Evolutionary conservation across 2,797 vertebrate genomes (phyloP).

Genomic region (Xenopus petersii): DNA sequence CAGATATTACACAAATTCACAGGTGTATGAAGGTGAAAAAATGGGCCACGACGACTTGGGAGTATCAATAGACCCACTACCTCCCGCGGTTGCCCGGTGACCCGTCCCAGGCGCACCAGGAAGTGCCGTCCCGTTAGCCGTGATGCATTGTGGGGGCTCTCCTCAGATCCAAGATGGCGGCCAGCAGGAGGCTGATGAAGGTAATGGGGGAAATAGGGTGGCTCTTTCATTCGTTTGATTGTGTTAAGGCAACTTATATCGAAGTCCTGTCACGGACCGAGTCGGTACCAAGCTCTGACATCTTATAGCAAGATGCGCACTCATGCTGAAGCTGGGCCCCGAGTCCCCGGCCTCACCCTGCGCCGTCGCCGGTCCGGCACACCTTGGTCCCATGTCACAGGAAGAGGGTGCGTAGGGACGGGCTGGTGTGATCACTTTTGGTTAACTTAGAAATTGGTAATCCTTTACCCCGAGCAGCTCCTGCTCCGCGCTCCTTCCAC

Average conservation of each 20-base stretch:
- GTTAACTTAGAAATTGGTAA: too few relatives aligned
- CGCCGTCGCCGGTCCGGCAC: conserved; percentile 38
- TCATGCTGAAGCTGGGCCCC: not conserved
- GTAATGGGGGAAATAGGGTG: conserved; percentile 55
- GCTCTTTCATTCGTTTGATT: conserved; percentile 39
- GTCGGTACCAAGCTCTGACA: not conserved
- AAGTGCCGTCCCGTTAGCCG: conserved; percentile 56
- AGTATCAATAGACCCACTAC: not conserved
- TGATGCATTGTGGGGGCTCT: conserved; percentile 66
- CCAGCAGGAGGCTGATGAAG: conserved; percentile 74
- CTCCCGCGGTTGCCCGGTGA: conserved; percentile 64
- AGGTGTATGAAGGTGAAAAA: too few relatives aligned
- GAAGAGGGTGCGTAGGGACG: not conserved
- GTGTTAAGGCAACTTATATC: not conserved
- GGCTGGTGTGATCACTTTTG: not conserved
- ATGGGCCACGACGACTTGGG: too few relatives aligned
- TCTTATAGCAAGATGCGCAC: not conserved
- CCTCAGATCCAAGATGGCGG: conserved; percentile 71
- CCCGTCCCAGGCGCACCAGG: conserved; percentile 63
- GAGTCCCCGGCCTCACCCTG: conserved; percentile 13
- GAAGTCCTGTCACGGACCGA: not conserved
- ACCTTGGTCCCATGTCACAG: conserved; percentile 9
- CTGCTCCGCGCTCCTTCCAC: not conserved
- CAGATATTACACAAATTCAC: too few relatives aligned
- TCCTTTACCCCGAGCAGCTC: not conserved